These are phyloP conservation scores for Melitaea cinxia DNA, from an alignment of 1,140 invertebrate genomes.

Conservation along the genomic window DNA sequence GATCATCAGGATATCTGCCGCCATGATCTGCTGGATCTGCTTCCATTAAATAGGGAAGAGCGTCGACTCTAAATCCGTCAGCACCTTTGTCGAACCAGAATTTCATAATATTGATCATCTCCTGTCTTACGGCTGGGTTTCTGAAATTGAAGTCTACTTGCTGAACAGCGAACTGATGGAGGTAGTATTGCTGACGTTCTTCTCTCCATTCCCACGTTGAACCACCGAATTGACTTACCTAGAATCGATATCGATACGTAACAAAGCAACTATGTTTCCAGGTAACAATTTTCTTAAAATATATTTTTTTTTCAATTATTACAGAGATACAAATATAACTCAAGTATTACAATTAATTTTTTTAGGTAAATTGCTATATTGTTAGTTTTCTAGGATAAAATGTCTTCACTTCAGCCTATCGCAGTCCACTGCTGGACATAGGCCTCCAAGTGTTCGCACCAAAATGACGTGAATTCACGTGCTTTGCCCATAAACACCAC, in stretches of 20 bases:
- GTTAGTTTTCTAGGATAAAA: no score
- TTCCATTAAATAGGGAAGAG: constrained; percentile 85
- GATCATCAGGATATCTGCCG: constrained; percentile 84
- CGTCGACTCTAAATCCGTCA: constrained; percentile 88
- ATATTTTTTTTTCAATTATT: no score
- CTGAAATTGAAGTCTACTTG: constrained; percentile 89
- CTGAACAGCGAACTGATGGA: constrained; percentile 84
- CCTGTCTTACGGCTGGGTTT: constrained; percentile 79
- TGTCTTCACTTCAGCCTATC: no score
- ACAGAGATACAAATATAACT: no score
- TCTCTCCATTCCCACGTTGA: constrained; percentile 86
- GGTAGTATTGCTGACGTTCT: constrained; percentile 85
- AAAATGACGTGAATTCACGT: no score
- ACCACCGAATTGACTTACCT: constrained; percentile 82
- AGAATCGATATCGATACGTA: not conserved
- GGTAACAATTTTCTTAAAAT: no score
- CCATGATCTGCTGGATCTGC: constrained; percentile 74
- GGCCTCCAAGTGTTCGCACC: no score
- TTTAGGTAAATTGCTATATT: no score
- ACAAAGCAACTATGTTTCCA: no score
- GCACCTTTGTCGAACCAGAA: constrained; percentile 87
- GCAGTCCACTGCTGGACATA: no score
- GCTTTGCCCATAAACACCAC: no score
- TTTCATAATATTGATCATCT: constrained; percentile 82
- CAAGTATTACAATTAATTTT: no score